Evolutionary conservation across 2,888 invertebrate genomes (phyloP).

Genomic region (Harpagoxenus sublaevis): DNA sequence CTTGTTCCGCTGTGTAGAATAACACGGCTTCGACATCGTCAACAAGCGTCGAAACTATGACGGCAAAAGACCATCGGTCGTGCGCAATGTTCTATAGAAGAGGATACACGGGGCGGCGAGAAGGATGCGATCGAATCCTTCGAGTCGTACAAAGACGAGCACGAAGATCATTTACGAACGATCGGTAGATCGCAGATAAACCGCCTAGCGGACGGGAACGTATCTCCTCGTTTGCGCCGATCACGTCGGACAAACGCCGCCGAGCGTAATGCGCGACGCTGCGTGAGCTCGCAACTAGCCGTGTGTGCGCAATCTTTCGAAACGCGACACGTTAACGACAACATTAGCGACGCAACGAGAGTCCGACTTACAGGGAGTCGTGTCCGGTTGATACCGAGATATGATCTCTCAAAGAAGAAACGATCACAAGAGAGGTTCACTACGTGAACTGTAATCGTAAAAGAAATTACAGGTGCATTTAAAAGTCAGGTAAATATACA

Average conservation of each 20-base stretch:
- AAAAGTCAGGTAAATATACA: not conserved
- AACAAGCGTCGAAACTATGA: constrained; percentile 46
- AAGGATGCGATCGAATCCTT: constrained; percentile 30
- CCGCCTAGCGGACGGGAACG: constrained; percentile 76
- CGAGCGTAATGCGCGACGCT: constrained; percentile 73
- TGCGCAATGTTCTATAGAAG: constrained; percentile 9
- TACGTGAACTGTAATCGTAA: not conserved
- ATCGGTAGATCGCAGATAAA: constrained; percentile 79
- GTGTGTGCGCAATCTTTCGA: constrained; percentile 64
- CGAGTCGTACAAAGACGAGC: constrained; percentile 40
- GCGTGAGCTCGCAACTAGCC: constrained; percentile 49
- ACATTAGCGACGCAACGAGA: constrained; percentile 66
- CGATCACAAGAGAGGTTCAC: not conserved
- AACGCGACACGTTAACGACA: constrained; percentile 62
- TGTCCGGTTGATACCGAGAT: constrained; percentile 5
- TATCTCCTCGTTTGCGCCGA: constrained; percentile 82
- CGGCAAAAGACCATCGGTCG: constrained; percentile 20
- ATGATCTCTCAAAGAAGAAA: constrained; percentile 12
- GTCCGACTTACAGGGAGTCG: constrained; percentile 30
- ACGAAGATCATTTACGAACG: constrained; percentile 58
- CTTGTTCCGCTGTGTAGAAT: constrained; percentile 29
- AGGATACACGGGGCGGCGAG: constrained; percentile 8
- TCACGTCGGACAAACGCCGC: constrained; percentile 80
- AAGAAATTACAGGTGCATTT: not conserved
- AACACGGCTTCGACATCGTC: constrained; percentile 38